Evolutionary conservation across 1,140 invertebrate species (phyloP).

Genomic region (Nylanderia fulva): DNA sequence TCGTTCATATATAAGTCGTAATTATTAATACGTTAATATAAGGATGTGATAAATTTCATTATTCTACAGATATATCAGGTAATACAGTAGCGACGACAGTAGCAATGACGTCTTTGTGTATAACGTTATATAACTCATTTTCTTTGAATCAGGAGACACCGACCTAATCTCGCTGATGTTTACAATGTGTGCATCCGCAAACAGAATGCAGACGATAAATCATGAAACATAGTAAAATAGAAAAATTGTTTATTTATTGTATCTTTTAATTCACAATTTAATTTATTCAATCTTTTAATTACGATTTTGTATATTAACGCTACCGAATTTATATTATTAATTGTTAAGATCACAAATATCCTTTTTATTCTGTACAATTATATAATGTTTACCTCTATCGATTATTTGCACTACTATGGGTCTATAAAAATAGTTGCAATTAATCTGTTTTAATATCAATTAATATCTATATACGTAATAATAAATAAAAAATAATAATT

Average conservation of each 20-base stretch:
- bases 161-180: neutral
- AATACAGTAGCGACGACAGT: neutral
- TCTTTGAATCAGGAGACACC: neutral
- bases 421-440: neutral
- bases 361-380: neutral
- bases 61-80: neutral
- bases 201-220: neutral
- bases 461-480: neutral
- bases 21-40: slow-evolving; percentile 38
- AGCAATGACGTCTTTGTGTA: neutral
- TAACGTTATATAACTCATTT: slow-evolving; percentile 17
- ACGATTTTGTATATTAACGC: neutral
- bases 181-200: slow-evolving; percentile 12
- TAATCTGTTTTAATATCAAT: neutral
- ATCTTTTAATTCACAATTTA: neutral
- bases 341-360: neutral
- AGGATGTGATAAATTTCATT: slow-evolving; percentile 11
- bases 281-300: neutral
- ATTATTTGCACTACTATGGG: neutral
- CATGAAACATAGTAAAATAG: neutral
- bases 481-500: too few relatives aligned
- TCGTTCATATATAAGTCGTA: slow-evolving; percentile 22
- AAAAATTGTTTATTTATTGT: neutral
- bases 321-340: neutral
- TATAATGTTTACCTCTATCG: neutral